A percentile compares a stretch with the other conserved stretches of the same genome.
phyloP scores from a whole-genome alignment of 2,888 invertebrate genomes.

The Branchinecta sandiegonensis region DNA sequence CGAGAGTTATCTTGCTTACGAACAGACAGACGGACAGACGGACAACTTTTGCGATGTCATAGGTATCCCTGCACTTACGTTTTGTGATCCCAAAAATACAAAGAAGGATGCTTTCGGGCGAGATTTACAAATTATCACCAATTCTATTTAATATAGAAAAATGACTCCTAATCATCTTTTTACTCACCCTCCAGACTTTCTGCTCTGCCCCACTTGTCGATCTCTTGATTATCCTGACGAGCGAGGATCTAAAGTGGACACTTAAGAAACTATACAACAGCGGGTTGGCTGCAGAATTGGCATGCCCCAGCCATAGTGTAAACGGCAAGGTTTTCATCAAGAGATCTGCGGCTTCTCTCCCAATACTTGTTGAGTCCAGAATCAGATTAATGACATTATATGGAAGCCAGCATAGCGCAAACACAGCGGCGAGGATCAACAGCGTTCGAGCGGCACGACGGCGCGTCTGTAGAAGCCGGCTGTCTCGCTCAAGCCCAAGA shows the following conservation, averaged over 20 bases:
- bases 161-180: too few relatives aligned
- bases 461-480: slow-evolving; percentile 49
- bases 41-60: too few relatives aligned
- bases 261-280: slow-evolving; percentile 61
- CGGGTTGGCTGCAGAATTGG: slow-evolving; percentile 61
- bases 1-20: too few relatives aligned
- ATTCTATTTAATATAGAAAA: too few relatives aligned
- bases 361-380: slow-evolving; percentile 40
- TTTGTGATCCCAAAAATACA: too few relatives aligned
- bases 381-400: slow-evolving; percentile 54
- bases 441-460: slow-evolving; percentile 60
- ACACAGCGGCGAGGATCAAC: slow-evolving; percentile 53
- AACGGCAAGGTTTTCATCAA: slow-evolving; percentile 42
- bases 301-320: slow-evolving; percentile 53
- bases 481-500: slow-evolving; percentile 20
- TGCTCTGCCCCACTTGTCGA: background rate
- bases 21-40: too few relatives aligned
- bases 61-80: too few relatives aligned
- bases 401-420: slow-evolving; percentile 63
- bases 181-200: slow-evolving; percentile 5
- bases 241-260: slow-evolving; percentile 44
- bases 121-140: too few relatives aligned
- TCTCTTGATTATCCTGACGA: background rate
- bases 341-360: slow-evolving; percentile 33
- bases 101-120: too few relatives aligned